Evolutionary conservation across 2,888 invertebrate species (phyloP).

Genomic region (Strigamia maritima): DNA sequence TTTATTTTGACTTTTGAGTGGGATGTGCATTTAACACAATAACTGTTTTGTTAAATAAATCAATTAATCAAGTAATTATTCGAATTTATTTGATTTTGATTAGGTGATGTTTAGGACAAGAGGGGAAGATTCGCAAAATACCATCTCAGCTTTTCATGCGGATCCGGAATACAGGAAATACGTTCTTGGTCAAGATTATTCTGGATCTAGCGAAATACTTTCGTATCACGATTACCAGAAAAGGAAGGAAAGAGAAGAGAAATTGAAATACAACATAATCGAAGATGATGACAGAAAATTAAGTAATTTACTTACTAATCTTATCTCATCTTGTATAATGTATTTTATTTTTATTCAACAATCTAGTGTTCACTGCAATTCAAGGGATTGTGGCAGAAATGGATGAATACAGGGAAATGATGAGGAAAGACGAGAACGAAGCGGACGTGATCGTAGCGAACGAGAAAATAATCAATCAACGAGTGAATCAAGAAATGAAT

Average conservation of each 20-base stretch:
- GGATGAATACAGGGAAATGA: conserved; percentile 65
- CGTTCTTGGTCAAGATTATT: conserved; percentile 48
- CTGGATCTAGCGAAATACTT: not conserved
- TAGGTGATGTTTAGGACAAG: conserved; percentile 60
- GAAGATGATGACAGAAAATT: conserved; percentile 39
- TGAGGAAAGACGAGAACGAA: conserved; percentile 20
- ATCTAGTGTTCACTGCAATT: conserved; percentile 71
- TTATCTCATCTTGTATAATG: too few relatives aligned
- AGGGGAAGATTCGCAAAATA: conserved; percentile 55
- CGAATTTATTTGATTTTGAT: conserved; percentile 37
- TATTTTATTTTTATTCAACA: too few relatives aligned
- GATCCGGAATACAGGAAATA: conserved; percentile 63
- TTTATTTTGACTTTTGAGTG: too few relatives aligned
- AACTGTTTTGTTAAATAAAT: too few relatives aligned
- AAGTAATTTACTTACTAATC: too few relatives aligned
- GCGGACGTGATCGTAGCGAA: too few relatives aligned
- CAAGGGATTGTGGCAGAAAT: conserved; percentile 76
- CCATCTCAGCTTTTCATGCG: conserved; percentile 50
- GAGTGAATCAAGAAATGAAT: too few relatives aligned
- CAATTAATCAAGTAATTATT: too few relatives aligned
- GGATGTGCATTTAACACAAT: too few relatives aligned
- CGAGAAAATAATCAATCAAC: too few relatives aligned
- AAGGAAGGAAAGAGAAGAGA: conserved; percentile 37
- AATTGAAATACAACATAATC: conserved; percentile 44
- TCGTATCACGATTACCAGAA: conserved; percentile 36